Evolutionary conservation across 2,888 invertebrate species (phyloP).

Genomic region (Balanococcus diminutus): DNA sequence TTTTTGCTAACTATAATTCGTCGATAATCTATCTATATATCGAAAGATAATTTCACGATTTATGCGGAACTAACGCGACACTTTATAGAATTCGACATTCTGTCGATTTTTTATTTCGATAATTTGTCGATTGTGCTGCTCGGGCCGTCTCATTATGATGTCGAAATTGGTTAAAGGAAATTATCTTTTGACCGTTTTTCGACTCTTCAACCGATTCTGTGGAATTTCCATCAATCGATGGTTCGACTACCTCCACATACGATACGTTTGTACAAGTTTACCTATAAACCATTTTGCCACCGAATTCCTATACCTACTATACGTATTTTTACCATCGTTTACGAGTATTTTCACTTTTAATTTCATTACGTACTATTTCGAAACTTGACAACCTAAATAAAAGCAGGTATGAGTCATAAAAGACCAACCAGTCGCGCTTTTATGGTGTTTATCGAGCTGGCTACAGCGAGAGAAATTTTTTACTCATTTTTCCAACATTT

Average conservation of each 20-base stretch:
- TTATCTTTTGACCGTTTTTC: no score
- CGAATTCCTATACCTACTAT: not conserved
- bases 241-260: no score
- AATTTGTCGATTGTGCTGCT: no score
- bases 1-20: no score
- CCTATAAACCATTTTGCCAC: not conserved
- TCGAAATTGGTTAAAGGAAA: no score
- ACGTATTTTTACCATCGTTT: not conserved
- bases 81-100: no score
- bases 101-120: no score
- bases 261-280: not conserved
- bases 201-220: no score
- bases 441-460: not conserved
- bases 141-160: no score
- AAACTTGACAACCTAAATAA: not conserved
- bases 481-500: not conserved
- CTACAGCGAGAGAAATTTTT: not conserved
- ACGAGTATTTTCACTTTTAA: not conserved
- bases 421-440: not conserved
- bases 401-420: not conserved
- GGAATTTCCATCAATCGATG: not conserved
- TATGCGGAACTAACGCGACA: no score
- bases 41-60: no score
- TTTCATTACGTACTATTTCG: not conserved
- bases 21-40: no score